Evolutionary conservation across 2,888 invertebrate genomes (phyloP), one percentile per base, ranked within the genome.

Genomic region (Tanaodytes sp.): DNA sequence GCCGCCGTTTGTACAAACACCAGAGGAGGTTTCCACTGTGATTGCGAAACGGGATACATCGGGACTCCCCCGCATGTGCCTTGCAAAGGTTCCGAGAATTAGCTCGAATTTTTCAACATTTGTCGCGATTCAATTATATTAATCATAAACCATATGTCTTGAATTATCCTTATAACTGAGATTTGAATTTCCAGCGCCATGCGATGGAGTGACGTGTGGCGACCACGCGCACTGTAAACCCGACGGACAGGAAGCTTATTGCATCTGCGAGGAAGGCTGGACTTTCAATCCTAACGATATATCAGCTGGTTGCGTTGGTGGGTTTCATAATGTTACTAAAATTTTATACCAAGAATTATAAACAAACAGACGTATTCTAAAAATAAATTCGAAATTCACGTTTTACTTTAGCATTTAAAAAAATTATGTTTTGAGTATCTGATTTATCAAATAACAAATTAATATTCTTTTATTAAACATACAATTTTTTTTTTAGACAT

Each of bases 221-320:
- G 89, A 91, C 6, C 95, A 96, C 82, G 93, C 96, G 1, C 94
- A 89, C 81, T 96, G 96, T 82, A 95, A 95, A 82, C 92, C 94
- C 0, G 93, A 95, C 76, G 94, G 94, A 27, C 89, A 90, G 64
- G 95, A 96, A 84, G 96, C 95, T 0, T 95, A 93, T 77, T 97
- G 96, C 78, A 92, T 96, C 45, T 96, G 96, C 81, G 94, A 96
- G 82, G 93, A 94, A 64, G 96, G 96, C 0, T 96, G 95, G 94
- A 95, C 94, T 0, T 96, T 93, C 81, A 92, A 96, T 85, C 96
- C 96, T 0, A 91, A 89, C 58, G 94, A 96, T 79, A 93, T 96
- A 73, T 90, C 93, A 4, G 94, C 94, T 40, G 96, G 96, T 63
- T 96, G 96, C 81, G 89, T 95, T 65, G 90, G 90, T 89, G 78